These are phyloP conservation scores for Drosophila obscura DNA, from an alignment of 1,140 invertebrate genomes.

Conservation along the genomic window DNA sequence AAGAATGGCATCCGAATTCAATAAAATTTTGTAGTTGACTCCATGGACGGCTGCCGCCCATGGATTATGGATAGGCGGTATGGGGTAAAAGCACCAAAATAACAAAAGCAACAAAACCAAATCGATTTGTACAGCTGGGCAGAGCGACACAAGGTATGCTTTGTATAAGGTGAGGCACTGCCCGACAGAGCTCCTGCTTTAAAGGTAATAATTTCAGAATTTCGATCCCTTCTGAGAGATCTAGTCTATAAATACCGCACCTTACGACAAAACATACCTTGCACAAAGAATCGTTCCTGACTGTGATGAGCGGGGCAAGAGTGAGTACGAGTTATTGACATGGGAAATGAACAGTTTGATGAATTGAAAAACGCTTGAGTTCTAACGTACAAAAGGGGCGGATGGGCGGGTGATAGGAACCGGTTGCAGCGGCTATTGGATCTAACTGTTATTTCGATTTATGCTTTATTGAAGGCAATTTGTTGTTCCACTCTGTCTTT, in stretches of 20 bases:
- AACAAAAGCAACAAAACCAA: slow-evolving; percentile 15
- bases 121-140: slow-evolving; percentile 63
- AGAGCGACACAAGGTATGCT: not conserved
- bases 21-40: slow-evolving; percentile 49
- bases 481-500: slow-evolving; percentile 37
- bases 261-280: too few species aligned
- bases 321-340: slow-evolving; percentile 14
- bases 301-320: slow-evolving; percentile 1
- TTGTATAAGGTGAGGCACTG: too few species aligned
- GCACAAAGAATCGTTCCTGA: too few species aligned
- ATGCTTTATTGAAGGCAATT: slow-evolving; percentile 75
- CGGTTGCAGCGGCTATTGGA: slow-evolving; percentile 1
- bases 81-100: not conserved
- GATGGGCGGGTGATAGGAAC: not conserved
- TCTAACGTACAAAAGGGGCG: not conserved
- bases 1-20: slow-evolving; percentile 32
- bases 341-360: slow-evolving; percentile 55
- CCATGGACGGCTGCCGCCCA: slow-evolving; percentile 15
- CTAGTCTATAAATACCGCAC: too few species aligned
- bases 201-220: too few species aligned
- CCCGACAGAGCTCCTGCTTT: too few species aligned
- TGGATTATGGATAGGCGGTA: slow-evolving; percentile 44
- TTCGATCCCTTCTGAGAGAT: too few species aligned
- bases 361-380: slow-evolving; percentile 56
- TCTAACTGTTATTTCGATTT: slow-evolving; percentile 52